phyloP scores from a whole-genome alignment of 2,888 invertebrate species.

The Brachylomia viminalis region DNA sequence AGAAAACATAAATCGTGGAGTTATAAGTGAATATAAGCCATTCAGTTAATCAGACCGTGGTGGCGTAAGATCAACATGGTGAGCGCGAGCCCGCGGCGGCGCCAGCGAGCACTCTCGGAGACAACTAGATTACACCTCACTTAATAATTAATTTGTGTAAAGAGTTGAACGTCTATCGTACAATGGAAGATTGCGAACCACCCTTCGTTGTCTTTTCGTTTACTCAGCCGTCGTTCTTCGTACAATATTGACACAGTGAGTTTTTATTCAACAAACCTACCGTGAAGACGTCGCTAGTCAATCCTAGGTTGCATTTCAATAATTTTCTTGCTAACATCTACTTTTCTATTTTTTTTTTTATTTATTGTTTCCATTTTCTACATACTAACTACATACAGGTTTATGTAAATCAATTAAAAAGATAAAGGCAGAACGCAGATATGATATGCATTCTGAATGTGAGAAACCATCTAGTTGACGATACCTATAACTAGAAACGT shows the following conservation, averaged over 20 bases:
- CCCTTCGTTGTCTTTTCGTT: constrained; percentile 79
- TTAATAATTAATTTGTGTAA: constrained; percentile 88
- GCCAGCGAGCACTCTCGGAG: constrained; percentile 60
- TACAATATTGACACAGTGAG: constrained; percentile 76
- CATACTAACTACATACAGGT: neutral
- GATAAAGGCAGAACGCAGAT: neutral
- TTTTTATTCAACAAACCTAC: constrained; percentile 63
- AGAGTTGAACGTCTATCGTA: constrained; percentile 81
- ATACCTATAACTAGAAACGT: neutral
- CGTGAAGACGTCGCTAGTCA: constrained; percentile 34
- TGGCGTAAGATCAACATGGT: constrained; percentile 60
- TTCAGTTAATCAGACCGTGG: constrained; percentile 72
- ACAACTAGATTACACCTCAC: constrained; percentile 82
- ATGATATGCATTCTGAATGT: neutral
- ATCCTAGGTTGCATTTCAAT: constrained; percentile 18
- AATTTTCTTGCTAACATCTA: neutral
- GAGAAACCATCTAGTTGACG: constrained; percentile 1
- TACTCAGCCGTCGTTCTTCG: constrained; percentile 72
- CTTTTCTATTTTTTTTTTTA: neutral
- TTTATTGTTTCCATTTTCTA: neutral
- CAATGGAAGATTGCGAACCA: constrained; percentile 73
- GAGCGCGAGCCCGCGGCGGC: constrained; percentile 63
- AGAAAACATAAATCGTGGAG: constrained; percentile 76
- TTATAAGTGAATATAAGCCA: constrained; percentile 80
- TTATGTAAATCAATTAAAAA: neutral